Base-by-base conservation (phyloP, 2,797 vertebrate species). In the Zenarchopterus dispar region DNA sequence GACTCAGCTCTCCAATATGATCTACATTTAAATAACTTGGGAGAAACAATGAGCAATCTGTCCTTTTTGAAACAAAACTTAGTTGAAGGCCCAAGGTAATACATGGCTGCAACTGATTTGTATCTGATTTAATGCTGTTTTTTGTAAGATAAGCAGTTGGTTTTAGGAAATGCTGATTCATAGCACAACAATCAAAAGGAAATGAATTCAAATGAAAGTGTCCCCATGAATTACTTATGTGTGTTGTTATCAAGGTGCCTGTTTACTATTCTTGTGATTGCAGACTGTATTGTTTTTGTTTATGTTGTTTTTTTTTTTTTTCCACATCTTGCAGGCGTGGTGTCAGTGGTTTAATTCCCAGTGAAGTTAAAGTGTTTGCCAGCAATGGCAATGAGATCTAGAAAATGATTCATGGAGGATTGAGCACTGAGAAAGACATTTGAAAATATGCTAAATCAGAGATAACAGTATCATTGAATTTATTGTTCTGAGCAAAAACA, bases 181-280 rank as follows among this genome's bases (percentile, higher is more conserved):
- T 18, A 60, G 19, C 6, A 28, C 8, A 56, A 62, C 46, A 73
- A 54, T 78, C 28, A 51, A 64, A 62, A 51, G 53, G 50, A 76
- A 84, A 78, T 67, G 10, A 78, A 63, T 74, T n/a, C 36, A 51
- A 64, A 10, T 44, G 41, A 56, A 67, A 70, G 56, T 57, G 60
- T 49, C 10, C 28, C n/a, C 17, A 44, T 73, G 39, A 62, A 76
- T 70, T 68, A 58, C 15, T 4, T 21, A 21, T 21, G 19, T 58
- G 48, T 67, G 50, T 62, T 64, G 49, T 54, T 70, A 66, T 81
- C 44, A 65, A 71, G 42, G 57, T 63, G 49, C 26, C 49, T 33
- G 31, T 18, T 39, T 67, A 9, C 18, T n/a, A 26, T 67, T 53
- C 22, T 28, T 59, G 48, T 24, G 54, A 57, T 67, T 56, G 39